A percentile compares a stretch with the other conserved stretches of the same genome.
Conservation (phyloP, 2,888 invertebrate genomes). For the Rhopalosiphum nymphaeae region DNA sequence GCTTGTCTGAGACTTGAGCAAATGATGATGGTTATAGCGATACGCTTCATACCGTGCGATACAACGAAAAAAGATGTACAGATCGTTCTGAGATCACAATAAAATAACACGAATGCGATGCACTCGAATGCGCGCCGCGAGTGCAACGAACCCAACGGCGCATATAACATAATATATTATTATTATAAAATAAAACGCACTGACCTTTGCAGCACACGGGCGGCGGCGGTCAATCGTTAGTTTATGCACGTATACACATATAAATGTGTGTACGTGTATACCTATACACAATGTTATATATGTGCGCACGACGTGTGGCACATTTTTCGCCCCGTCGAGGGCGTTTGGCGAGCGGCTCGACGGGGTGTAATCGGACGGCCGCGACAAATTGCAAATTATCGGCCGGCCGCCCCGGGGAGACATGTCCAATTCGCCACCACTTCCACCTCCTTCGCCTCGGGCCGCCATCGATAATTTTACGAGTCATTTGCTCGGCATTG, state of each 20-base stretch:
- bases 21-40: not conserved
- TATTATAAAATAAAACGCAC: not conserved
- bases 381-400: conserved; percentile 63
- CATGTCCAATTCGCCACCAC: conserved; percentile 50
- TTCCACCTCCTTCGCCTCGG: not conserved
- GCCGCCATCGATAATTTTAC: conserved; percentile 56
- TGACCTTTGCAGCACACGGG: not conserved
- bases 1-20: not conserved
- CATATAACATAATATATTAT: not conserved
- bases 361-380: conserved; percentile 37
- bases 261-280: not conserved
- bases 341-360: not conserved
- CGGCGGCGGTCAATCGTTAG: conserved; percentile 33
- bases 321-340: conserved; percentile 34
- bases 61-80: not conserved
- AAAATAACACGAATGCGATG: not conserved
- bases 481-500: conserved; percentile 64
- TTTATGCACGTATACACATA: conserved; percentile 9
- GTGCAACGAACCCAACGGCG: no score
- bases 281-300: not conserved
- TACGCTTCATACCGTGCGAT: not conserved
- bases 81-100: not conserved
- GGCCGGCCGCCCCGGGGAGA: conserved; percentile 50
- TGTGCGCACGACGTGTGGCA: not conserved
- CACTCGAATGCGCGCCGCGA: not conserved